phyloP scores from a whole-genome alignment of 30 jellyfish, hydroid and myxozoan genomes.

The Turritopsis rubra region DNA sequence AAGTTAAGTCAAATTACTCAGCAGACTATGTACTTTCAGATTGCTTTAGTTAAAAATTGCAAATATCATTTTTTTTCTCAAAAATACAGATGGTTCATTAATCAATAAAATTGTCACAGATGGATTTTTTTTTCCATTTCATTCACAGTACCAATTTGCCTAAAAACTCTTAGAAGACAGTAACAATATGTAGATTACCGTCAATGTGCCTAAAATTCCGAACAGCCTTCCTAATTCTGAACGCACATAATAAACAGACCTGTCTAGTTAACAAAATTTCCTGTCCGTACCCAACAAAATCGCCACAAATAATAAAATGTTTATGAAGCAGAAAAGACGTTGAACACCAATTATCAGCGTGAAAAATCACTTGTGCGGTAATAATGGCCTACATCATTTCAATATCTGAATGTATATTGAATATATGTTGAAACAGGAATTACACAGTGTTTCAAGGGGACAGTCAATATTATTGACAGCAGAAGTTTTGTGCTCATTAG shows the following conservation, averaged over 20 bases:
- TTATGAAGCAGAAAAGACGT: not conserved
- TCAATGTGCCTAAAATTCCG: not conserved
- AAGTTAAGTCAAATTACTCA: no score
- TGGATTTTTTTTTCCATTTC: not conserved
- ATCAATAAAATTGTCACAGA: not conserved
- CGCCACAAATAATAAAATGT: not conserved
- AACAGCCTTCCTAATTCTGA: not conserved
- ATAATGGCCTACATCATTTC: no score
- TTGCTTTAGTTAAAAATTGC: no score
- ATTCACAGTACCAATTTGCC: not conserved
- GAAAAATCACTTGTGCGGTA: not conserved
- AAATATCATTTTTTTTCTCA: no score
- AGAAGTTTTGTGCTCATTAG: not conserved
- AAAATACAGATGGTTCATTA: no score
- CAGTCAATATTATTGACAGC: not conserved
- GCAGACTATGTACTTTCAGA: no score
- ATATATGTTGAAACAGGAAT: no score
- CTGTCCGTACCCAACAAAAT: not conserved
- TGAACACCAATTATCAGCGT: not conserved
- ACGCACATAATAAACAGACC: not conserved
- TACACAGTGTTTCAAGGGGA: not conserved
- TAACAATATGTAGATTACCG: not conserved
- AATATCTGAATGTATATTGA: no score
- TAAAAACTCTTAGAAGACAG: not conserved
- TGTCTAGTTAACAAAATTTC: not conserved